Percentiles rank a stretch among this genome's conserved stretches.
Conservation (phyloP, 2,797 vertebrate species). For the Pitangus sulphuratus region DNA sequence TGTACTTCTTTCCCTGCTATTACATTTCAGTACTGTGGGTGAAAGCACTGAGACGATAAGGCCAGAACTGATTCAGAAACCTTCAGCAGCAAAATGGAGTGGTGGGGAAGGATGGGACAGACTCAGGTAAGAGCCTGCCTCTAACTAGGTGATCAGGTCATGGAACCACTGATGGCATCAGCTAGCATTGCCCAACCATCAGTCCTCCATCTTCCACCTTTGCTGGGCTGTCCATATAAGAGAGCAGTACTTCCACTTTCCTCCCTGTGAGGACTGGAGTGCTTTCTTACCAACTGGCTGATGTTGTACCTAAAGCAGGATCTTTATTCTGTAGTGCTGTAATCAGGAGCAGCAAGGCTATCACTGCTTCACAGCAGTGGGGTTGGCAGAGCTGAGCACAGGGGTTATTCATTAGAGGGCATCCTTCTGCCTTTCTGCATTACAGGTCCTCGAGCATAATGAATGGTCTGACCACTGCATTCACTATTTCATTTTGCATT, state of each 20-base stretch:
- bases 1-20: not conserved
- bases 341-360: not conserved
- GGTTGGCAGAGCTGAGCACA: not conserved
- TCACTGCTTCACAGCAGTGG: not conserved
- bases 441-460: not conserved
- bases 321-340: not conserved
- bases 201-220: not conserved
- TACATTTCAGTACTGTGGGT: not conserved
- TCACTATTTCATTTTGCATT: not conserved
- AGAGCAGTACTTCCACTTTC: not conserved
- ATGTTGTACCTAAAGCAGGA: not conserved
- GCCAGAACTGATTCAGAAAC: not conserved
- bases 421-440: not conserved
- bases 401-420: not conserved
- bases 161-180: not conserved
- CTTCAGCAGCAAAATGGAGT: not conserved
- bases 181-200: not conserved
- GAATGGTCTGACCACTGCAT: not conserved
- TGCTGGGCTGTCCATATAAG: not conserved
- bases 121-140: not conserved
- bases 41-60: not conserved
- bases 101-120: not conserved
- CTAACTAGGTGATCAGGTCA: not conserved
- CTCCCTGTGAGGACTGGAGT: not conserved
- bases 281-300: not conserved